Evolutionary conservation across 2,113 vertebrate genomes (phyloP).

Genomic region (Gallinago undulata): DNA sequence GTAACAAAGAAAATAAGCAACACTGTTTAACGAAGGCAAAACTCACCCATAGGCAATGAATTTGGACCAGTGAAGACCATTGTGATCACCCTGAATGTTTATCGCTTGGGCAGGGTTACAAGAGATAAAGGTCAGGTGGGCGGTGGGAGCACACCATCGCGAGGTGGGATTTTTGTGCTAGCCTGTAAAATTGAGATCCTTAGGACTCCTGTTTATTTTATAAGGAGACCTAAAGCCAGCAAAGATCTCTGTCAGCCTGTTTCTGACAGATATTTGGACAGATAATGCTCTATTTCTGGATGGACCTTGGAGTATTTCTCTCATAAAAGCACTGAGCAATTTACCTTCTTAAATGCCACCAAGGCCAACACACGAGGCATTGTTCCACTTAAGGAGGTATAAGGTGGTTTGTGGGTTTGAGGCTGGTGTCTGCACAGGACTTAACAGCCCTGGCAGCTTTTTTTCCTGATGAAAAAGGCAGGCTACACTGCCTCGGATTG

Average conservation of each 20-base stretch:
- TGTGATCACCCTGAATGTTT: not conserved
- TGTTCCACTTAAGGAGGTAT: not conserved
- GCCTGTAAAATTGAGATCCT: not conserved
- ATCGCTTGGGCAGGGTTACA: not conserved
- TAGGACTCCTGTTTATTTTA: not conserved
- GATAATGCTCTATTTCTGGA: not conserved
- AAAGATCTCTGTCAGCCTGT: not conserved
- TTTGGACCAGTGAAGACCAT: not conserved
- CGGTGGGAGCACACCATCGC: not conserved
- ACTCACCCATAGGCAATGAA: not conserved
- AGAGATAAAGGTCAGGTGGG: not conserved
- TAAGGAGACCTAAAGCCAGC: not conserved
- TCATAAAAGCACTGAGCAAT: not conserved
- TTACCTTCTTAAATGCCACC: not conserved
- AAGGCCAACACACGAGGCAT: not conserved
- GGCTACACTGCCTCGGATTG: accelerated
- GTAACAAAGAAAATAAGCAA: not conserved
- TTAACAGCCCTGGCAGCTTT: not conserved
- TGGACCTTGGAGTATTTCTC: not conserved
- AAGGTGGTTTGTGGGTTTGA: not conserved
- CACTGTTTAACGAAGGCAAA: not conserved
- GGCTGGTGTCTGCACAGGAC: not conserved
- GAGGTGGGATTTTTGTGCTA: not conserved
- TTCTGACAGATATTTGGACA: not conserved
- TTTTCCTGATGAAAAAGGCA: not conserved